Evolutionary conservation across 2,888 invertebrate species (phyloP).

Genomic region (Reticulitermes lucifugus): DNA sequence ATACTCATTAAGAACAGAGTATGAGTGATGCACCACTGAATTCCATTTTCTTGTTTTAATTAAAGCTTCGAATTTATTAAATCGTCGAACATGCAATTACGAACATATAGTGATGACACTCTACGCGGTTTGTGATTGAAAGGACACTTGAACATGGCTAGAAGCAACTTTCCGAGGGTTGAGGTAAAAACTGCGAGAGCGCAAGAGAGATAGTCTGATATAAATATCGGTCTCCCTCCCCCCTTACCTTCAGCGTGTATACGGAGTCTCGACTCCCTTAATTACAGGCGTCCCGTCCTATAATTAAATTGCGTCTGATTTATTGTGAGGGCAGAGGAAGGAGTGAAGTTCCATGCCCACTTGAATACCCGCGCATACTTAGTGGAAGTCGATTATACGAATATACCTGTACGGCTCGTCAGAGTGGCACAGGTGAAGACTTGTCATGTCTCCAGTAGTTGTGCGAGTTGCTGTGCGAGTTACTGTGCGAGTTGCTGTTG

Average conservation of each 20-base stretch:
- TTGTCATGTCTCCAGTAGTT: not conserved
- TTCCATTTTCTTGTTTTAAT: not conserved
- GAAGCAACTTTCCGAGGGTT: not conserved
- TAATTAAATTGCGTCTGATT: constrained; percentile 51
- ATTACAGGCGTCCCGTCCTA: constrained; percentile 46
- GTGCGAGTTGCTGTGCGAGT: not conserved
- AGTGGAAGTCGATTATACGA: not conserved
- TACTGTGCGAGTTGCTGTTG: not conserved
- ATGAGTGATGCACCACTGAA: no score
- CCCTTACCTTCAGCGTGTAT: not conserved
- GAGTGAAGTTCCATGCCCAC: constrained; percentile 3
- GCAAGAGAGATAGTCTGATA: not conserved
- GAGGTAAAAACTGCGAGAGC: not conserved
- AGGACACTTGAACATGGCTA: not conserved
- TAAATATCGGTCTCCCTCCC: not conserved
- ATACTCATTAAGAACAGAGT: no score
- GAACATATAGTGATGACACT: not conserved
- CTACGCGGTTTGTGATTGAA: not conserved
- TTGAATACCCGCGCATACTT: not conserved
- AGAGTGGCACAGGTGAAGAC: not conserved
- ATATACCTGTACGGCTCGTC: not conserved
- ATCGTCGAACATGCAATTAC: constrained; percentile 11
- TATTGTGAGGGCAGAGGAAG: constrained; percentile 35
- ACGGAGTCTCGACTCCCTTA: constrained; percentile 31
- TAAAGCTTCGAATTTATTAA: constrained; percentile 28